Conservation (phyloP, 2,888 invertebrate genomes). For the Conchocele bisecta region DNA sequence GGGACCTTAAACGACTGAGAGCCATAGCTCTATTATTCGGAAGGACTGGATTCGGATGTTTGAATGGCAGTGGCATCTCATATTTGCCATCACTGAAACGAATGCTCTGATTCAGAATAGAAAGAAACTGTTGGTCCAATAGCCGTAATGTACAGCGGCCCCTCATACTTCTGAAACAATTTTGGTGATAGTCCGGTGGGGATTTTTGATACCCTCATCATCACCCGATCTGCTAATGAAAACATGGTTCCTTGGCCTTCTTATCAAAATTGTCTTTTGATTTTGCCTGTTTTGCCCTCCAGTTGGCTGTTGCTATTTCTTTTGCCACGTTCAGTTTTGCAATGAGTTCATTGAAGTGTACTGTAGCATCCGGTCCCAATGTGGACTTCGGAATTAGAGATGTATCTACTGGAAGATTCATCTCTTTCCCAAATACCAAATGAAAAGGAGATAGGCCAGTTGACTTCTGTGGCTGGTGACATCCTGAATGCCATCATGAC, state of each 20-base stretch:
- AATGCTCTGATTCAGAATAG: too few species aligned
- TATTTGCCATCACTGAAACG: too few species aligned
- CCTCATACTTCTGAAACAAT: conserved; percentile 11
- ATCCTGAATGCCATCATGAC: conserved; percentile 44
- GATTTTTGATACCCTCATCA: conserved; percentile 17
- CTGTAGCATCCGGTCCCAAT: conserved; percentile 39
- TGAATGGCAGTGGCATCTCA: too few species aligned
- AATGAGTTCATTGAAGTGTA: conserved; percentile 34
- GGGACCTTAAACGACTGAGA: too few species aligned
- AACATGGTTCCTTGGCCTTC: conserved; percentile 29
- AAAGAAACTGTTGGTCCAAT: conserved; percentile 30
- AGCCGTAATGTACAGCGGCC: conserved; percentile 20
- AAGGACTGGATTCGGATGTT: too few species aligned
- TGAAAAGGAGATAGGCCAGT: conserved; percentile 19
- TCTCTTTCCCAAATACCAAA: conserved; percentile 33
- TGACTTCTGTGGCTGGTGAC: conserved; percentile 26
- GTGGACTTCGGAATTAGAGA: conserved; percentile 10
- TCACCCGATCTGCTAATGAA: conserved; percentile 27
- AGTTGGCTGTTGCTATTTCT: conserved; percentile 28
- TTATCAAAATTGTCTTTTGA: conserved; percentile 27
- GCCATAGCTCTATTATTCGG: too few species aligned
- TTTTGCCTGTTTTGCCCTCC: conserved; percentile 6
- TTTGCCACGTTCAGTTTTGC: conserved; percentile 15
- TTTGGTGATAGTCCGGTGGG: conserved; percentile 34
- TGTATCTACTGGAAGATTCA: conserved; percentile 33